Evolutionary conservation across 2,888 invertebrate genomes (phyloP).

Genomic region (Acrobasis consociella): DNA sequence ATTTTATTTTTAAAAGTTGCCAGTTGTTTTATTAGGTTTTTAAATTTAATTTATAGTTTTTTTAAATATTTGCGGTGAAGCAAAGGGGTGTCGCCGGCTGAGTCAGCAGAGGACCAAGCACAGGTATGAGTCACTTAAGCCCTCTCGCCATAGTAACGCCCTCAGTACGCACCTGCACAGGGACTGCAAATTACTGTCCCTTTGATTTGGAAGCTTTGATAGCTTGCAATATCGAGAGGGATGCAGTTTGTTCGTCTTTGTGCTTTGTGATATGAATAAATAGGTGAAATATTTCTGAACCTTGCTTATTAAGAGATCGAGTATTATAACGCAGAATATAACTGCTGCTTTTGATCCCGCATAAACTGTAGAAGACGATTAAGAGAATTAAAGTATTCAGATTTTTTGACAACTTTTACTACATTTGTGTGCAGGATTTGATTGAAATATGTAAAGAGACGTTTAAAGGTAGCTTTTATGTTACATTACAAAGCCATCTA

Average conservation of each 20-base stretch:
- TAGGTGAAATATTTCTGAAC: no score
- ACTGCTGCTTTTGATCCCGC: no score
- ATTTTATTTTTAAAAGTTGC: constrained; percentile 7
- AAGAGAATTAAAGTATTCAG: no score
- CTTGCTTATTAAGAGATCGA: no score
- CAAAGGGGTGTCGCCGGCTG: constrained; percentile 70
- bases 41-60: constrained; percentile 33
- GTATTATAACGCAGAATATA: no score
- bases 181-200: constrained; percentile 35
- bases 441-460: no score
- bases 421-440: no score
- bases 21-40: constrained; percentile 18
- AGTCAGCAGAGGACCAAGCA: constrained; percentile 68
- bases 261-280: no score
- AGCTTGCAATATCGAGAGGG: background rate
- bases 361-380: no score
- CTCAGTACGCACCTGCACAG: constrained; percentile 55
- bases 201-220: constrained; percentile 25
- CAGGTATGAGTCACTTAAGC: constrained; percentile 73
- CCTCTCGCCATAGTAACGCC: constrained; percentile 78
- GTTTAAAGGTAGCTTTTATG: no score
- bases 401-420: no score
- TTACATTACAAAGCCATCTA: no score
- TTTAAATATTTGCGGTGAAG: constrained; percentile 43
- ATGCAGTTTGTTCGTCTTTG: background rate